phyloP scores from a whole-genome alignment of 2,113 vertebrate genomes.

The Forbesichthys papilliferus region DNA sequence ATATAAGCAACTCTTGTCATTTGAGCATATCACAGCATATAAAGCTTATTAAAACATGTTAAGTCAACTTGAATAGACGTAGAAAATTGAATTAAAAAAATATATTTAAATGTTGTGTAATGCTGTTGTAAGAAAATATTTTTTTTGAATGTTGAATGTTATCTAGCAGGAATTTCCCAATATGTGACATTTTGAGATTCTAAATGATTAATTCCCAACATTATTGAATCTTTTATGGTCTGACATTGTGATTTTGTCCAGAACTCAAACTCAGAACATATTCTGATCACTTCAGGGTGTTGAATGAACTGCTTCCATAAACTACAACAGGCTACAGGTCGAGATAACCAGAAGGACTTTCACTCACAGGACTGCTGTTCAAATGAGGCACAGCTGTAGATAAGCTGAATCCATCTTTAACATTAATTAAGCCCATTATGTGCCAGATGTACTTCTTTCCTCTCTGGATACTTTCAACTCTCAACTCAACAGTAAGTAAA shows the following conservation, averaged over 20 bases:
- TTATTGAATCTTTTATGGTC: conserved; percentile 5
- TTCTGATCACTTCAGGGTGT: conserved; percentile 18
- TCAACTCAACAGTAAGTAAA: too few species aligned
- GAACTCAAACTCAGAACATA: conserved; percentile 19
- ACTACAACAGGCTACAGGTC: not conserved
- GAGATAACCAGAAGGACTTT: not conserved
- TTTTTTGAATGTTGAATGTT: not conserved
- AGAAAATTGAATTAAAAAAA: not conserved
- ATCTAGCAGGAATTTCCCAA: not conserved
- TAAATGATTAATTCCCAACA: conserved; percentile 23
- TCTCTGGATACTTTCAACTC: too few species aligned
- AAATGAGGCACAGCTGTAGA: conserved; percentile 9
- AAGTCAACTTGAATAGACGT: not conserved
- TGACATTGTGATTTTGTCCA: conserved; percentile 47
- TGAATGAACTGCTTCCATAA: conserved; percentile 26
- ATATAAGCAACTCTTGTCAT: not conserved
- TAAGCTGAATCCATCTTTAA: conserved; percentile 20
- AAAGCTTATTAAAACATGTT: not conserved
- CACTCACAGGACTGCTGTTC: not conserved
- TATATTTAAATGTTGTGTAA: not conserved
- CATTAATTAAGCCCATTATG: conserved; percentile 16
- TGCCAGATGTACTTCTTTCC: not conserved
- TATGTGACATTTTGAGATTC: not conserved
- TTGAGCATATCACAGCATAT: not conserved
- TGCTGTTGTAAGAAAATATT: not conserved